Base-by-base conservation (phyloP, 2,797 vertebrate species). In the Melanotaenia trifasciata region DNA sequence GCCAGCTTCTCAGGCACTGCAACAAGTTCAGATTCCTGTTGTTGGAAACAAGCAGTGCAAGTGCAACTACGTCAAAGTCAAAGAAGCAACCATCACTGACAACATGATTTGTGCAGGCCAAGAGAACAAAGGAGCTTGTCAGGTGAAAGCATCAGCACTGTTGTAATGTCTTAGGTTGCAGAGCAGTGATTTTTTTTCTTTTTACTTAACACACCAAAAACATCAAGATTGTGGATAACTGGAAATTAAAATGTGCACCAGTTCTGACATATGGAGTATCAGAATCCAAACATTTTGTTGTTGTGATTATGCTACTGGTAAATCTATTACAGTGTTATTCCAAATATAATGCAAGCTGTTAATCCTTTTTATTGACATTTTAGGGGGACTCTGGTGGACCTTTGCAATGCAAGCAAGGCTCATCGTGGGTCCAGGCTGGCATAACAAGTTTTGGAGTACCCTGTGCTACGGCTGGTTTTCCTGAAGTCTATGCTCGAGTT, bases 301-400 rank as follows among this genome's bases (percentile, higher is more conserved):
- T 3, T 30, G 22, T 58, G 5, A 67, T 38, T 58, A 14, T 54
- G 53, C 10, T 8, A 4, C 11, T 26, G 0, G 5, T 0, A n/a
- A 53, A 0, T 2, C 8, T 22, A n/a, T 20, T 30, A 24, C 7
- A 60, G 1, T 38, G 18, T 58, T 4, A 32, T 61, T 62, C 35
- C 1, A 3, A 22, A 2, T 13, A 54, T 28, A 2, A 26, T 24
- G 6, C 8, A 54, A 26, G 51, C 51, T 54, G 51, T 67, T 58
- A 60, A 62, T 33, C 2, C 20, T 47, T 75, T 24, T 4, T 63
- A 4, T 45, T 26, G 45, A 10, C 6, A 45, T 38, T 67, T 64
- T 58, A 94, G 94, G 92, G 93, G 30, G 93, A 95, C 72, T 94
- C 92, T 0, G 94, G 93, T 14, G 93, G 93, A 28, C 93, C 93